Evolutionary conservation across 2,888 invertebrate species (phyloP).

Genomic region (Nemapogon koenigi): DNA sequence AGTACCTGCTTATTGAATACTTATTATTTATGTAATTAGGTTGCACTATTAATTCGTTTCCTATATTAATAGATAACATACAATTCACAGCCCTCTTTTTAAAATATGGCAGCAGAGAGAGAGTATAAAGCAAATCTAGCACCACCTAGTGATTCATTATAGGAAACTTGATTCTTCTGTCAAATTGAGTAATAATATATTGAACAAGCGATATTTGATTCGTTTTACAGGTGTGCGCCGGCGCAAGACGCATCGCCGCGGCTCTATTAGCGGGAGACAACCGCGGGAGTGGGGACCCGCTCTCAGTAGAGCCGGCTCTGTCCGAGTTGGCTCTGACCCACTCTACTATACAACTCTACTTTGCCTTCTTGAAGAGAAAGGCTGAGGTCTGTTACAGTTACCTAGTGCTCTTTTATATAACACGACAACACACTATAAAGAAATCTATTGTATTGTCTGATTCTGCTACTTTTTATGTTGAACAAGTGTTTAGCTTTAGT

Average conservation of each 20-base stretch:
- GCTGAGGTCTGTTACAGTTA: constrained; percentile 72
- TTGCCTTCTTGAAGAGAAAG: constrained; percentile 83
- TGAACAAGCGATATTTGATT: no score
- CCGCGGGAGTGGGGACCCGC: constrained; percentile 18
- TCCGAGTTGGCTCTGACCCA: constrained; percentile 93
- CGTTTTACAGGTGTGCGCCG: constrained; percentile 11
- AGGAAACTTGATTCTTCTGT: no score
- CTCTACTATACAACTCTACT: constrained; percentile 88
- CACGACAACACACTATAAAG: no score
- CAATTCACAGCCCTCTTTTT: no score
- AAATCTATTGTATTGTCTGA: neutral
- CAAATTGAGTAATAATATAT: no score
- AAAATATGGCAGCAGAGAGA: no score
- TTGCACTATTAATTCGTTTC: no score
- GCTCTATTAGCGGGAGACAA: constrained; percentile 17
- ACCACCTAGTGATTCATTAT: no score
- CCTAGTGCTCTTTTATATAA: no score
- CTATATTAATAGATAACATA: no score
- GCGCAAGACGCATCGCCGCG: constrained; percentile 13
- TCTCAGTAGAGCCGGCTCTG: constrained; percentile 78
- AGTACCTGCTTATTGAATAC: constrained; percentile 10
- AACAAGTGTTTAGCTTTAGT: neutral
- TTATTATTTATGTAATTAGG: neutral
- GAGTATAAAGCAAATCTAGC: no score
- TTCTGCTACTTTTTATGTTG: neutral